These are phyloP conservation scores for Poecilia gillii DNA, from an alignment of 2,797 vertebrate genomes.

Conservation along the genomic window DNA sequence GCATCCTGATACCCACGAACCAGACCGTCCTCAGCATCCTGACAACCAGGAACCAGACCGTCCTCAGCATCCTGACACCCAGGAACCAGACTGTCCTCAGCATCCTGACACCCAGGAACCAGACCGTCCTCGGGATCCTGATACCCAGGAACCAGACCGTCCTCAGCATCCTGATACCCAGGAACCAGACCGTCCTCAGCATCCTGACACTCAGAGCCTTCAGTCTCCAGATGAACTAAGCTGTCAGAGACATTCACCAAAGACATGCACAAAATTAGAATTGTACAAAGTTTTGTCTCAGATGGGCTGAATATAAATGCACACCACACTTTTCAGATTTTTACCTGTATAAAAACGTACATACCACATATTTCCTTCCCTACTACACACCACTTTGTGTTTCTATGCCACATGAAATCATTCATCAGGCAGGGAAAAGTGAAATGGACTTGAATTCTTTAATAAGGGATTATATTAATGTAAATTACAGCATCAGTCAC, in stretches of 20 bases:
- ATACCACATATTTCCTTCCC: background rate
- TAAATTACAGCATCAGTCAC: background rate
- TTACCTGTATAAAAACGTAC: background rate
- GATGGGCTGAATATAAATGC: background rate
- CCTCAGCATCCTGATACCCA: too few species aligned
- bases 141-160: too few species aligned
- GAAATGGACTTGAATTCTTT: background rate
- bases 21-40: too few species aligned
- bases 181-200: too few species aligned
- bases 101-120: too few species aligned
- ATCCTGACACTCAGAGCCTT: background rate
- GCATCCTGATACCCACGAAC: too few species aligned
- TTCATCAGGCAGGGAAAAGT: background rate
- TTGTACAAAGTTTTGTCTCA: background rate
- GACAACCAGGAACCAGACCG: too few species aligned
- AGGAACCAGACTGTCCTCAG: too few species aligned
- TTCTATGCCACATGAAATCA: background rate
- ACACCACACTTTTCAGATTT: background rate
- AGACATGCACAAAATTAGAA: background rate
- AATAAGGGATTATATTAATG: background rate
- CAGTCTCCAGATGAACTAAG: background rate
- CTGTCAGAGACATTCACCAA: background rate
- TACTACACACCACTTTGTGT: background rate
- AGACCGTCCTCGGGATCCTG: too few species aligned
- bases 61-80: too few species aligned